Conservation (phyloP, 2,888 invertebrate species). For the Ellobium chinense region DNA sequence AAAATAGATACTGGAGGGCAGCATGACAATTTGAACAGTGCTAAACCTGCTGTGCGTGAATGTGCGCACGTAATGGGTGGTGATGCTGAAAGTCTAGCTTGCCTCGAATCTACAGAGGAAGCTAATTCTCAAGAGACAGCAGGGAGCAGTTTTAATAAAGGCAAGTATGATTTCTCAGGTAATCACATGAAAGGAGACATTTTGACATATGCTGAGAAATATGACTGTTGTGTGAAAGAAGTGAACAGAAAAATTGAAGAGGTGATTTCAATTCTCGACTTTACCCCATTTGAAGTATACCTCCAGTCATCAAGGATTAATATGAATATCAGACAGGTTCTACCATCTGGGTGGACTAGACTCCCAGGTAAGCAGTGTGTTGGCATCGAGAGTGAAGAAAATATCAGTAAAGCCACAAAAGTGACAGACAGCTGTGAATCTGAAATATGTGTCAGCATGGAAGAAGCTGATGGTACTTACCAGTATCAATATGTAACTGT, state of each 20-base stretch:
- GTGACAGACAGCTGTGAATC: no score
- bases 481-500: neutral
- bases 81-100: neutral
- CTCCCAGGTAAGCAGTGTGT: neutral
- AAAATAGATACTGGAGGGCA: neutral
- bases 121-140: no score
- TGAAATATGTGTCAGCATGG: neutral
- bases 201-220: neutral
- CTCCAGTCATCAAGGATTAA: slow-evolving; percentile 90
- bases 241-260: slow-evolving; percentile 52
- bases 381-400: neutral
- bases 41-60: neutral
- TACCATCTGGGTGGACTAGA: slow-evolving; percentile 78
- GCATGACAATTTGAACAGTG: neutral
- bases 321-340: slow-evolving; percentile 95
- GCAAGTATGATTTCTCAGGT: neutral
- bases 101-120: neutral
- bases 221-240: slow-evolving; percentile 33
- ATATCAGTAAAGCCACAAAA: no score
- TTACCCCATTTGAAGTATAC: slow-evolving; percentile 80
- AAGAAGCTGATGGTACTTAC: neutral
- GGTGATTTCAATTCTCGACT: slow-evolving; percentile 48
- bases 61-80: neutral
- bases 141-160: no score
- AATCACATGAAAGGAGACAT: neutral